Evolutionary conservation across 2,888 invertebrate species (phyloP).

Genomic region (Nymphalis c-album): DNA sequence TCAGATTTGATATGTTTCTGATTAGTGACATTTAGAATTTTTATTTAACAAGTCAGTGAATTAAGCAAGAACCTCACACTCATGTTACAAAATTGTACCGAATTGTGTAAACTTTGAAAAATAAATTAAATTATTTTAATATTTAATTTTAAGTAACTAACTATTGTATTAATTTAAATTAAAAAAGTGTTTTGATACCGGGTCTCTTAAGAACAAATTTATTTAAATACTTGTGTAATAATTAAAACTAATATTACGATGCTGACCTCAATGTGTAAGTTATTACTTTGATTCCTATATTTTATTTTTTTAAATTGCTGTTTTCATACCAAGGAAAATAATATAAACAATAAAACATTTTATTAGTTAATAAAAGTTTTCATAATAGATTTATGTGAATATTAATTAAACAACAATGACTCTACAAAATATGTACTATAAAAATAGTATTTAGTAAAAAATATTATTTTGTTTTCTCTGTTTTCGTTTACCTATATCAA

Average conservation of each 20-base stretch:
- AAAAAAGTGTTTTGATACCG: neutral
- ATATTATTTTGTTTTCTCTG: no score
- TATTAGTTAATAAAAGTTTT: no score
- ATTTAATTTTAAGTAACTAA: neutral
- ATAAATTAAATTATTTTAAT: neutral
- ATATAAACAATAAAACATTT: no score
- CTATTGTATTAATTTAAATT: neutral
- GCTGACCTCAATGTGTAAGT: conserved; percentile 16
- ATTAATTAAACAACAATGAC: no score
- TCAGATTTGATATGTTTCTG: neutral
- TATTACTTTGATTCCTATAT: neutral
- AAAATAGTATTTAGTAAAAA: no score
- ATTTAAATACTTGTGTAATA: neutral
- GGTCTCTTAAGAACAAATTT: neutral
- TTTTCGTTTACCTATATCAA: no score
- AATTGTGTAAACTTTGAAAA: neutral
- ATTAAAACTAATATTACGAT: neutral
- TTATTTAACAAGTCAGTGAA: conserved; percentile 8
- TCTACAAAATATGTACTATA: no score
- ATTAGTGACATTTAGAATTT: conserved; percentile 2
- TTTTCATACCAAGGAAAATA: no score
- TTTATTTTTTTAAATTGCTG: neutral
- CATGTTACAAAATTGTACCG: conserved; percentile 2
- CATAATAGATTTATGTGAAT: no score
- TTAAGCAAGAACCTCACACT: neutral